Conservation (phyloP, 2,113 vertebrate species). For the Sterna hirundo region DNA sequence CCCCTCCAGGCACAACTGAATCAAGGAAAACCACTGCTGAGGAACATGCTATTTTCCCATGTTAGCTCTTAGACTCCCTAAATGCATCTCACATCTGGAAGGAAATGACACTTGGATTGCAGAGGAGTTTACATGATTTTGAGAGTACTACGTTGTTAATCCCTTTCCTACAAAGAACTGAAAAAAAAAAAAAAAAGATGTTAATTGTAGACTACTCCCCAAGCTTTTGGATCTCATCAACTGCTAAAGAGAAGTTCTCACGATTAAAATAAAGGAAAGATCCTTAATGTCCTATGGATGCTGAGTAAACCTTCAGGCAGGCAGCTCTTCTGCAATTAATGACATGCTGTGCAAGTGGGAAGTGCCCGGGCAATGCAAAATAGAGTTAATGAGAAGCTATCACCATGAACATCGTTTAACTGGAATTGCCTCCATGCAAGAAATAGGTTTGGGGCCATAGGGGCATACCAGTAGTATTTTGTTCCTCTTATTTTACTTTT, state of each 20-base stretch:
- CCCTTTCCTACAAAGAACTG: neutral
- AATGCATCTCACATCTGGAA: constrained; percentile 29
- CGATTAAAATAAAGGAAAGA: neutral
- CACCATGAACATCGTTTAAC: neutral
- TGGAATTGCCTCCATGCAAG: neutral
- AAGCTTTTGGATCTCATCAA: constrained; percentile 38
- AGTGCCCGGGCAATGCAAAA: neutral
- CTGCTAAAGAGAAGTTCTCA: neutral
- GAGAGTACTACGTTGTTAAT: neutral
- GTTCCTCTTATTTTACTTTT: neutral
- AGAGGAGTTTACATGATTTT: neutral
- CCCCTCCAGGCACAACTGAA: constrained; percentile 39
- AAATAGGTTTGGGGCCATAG: neutral
- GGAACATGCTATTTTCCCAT: neutral
- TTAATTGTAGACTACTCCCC: constrained; percentile 39
- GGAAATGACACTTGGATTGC: constrained; percentile 4
- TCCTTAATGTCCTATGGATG: neutral
- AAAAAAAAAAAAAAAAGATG: neutral
- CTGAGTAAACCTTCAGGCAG: constrained; percentile 28
- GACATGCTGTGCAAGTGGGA: neutral
- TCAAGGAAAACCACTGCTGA: constrained; percentile 13
- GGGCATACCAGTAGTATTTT: neutral
- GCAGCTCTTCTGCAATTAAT: constrained; percentile 28
- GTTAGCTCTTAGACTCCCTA: neutral
- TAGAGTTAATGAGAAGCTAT: constrained; percentile 15